phyloP scores from a whole-genome alignment of 2,113 vertebrate genomes.

The Pachycephala philippinensis region DNA sequence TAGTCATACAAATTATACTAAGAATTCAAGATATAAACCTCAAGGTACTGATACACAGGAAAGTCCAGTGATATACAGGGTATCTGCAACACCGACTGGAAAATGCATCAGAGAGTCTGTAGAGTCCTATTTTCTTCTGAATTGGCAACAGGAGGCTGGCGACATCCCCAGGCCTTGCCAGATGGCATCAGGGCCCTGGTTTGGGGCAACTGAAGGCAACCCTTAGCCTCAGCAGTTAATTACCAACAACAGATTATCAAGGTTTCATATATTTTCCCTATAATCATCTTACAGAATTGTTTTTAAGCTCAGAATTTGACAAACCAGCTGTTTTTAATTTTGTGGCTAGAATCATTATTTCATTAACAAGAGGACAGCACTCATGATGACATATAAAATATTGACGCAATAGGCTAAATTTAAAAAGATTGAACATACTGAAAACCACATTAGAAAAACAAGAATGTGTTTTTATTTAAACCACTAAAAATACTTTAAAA shows the following conservation, averaged over 20 bases:
- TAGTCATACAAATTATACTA: not conserved
- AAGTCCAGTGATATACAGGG: not conserved
- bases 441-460: slow-evolving; percentile 44
- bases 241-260: not conserved
- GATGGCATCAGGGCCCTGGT: not conserved
- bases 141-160: not conserved
- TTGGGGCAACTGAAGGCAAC: not conserved
- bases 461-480: slow-evolving; percentile 46
- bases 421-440: slow-evolving; percentile 42
- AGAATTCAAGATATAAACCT: not conserved
- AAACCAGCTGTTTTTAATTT: slow-evolving; percentile 66
- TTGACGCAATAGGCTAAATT: slow-evolving; percentile 60
- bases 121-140: not conserved
- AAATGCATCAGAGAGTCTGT: not conserved
- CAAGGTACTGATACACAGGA: not conserved
- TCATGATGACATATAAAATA: slow-evolving; percentile 63
- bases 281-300: not conserved
- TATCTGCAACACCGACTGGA: not conserved
- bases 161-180: not conserved
- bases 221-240: not conserved
- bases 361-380: slow-evolving; percentile 51
- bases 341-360: slow-evolving; percentile 67
- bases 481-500: slow-evolving; percentile 50
- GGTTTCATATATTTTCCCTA: not conserved
- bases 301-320: not conserved